phyloP scores from a whole-genome alignment of 2,888 invertebrate species.

The Amblyjoppa proteus region DNA sequence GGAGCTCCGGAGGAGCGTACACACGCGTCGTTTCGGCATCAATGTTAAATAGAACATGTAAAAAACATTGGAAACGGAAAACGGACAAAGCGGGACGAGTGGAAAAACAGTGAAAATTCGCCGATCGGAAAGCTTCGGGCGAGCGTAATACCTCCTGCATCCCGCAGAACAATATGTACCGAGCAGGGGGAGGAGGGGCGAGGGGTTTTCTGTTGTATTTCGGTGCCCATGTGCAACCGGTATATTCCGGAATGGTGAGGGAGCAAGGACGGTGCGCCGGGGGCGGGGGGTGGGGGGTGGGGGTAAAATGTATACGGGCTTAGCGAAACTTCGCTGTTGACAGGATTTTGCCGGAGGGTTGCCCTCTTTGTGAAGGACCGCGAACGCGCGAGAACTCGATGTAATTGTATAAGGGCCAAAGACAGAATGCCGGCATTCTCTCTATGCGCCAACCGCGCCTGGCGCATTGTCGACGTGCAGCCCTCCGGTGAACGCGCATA shows the following conservation, averaged over 20 bases:
- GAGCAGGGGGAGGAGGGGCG: too few relatives aligned
- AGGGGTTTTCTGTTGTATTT: neutral
- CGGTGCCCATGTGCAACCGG: neutral
- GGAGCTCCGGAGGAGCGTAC: slow-evolving; percentile 8
- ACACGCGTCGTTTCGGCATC: slow-evolving; percentile 18
- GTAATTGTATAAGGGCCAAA: slow-evolving; percentile 46
- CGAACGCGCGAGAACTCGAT: slow-evolving; percentile 31
- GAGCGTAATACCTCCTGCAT: neutral
- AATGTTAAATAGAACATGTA: slow-evolving; percentile 42
- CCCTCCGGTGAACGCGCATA: neutral
- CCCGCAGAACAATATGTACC: slow-evolving; percentile 8
- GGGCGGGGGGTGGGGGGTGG: neutral
- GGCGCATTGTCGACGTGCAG: slow-evolving; percentile 14
- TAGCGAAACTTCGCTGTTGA: slow-evolving; percentile 64
- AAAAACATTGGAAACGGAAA: slow-evolving; percentile 12
- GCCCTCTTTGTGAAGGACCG: slow-evolving; percentile 75
- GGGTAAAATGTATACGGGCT: slow-evolving; percentile 13
- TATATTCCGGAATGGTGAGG: neutral
- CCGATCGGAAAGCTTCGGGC: slow-evolving; percentile 17
- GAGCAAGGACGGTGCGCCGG: neutral
- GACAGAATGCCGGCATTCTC: slow-evolving; percentile 21
- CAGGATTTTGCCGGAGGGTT: slow-evolving; percentile 75
- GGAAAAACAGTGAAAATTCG: slow-evolving; percentile 38
- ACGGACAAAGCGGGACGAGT: slow-evolving; percentile 21
- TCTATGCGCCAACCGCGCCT: slow-evolving; percentile 3